These are phyloP conservation scores for Mantis religiosa DNA, from an alignment of 2,888 invertebrate species.

Conservation along the genomic window DNA sequence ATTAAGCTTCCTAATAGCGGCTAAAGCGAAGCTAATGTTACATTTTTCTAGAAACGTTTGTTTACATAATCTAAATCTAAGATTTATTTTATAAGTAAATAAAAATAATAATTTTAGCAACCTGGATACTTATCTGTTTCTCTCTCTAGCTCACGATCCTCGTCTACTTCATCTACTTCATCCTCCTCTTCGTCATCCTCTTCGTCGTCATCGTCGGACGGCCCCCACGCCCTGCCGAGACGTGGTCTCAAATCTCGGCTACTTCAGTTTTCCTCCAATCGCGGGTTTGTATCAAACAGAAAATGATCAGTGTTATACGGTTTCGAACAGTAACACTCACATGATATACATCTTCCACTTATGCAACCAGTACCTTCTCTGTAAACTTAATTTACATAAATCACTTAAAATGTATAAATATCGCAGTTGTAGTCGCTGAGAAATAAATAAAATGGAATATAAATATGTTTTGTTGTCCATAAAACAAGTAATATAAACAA, in stretches of 20 bases:
- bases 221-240: conserved; percentile 83
- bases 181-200: neutral
- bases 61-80: too few relatives aligned
- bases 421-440: too few relatives aligned
- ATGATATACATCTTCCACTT: conserved; percentile 5
- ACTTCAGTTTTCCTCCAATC: conserved; percentile 83
- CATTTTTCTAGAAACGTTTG: neutral
- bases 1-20: too few relatives aligned
- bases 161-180: conserved; percentile 5
- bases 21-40: neutral
- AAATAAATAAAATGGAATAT: too few relatives aligned
- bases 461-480: too few relatives aligned
- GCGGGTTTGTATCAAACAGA: conserved; percentile 69
- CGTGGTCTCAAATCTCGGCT: conserved; percentile 87
- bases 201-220: conserved; percentile 55
- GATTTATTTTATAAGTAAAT: neutral
- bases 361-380: conserved; percentile 2
- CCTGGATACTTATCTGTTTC: neutral
- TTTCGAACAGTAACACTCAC: conserved; percentile 30
- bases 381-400: neutral
- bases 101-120: neutral
- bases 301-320: neutral
- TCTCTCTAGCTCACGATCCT: neutral
- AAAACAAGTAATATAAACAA: too few relatives aligned
- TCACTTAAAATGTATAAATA: too few relatives aligned